Percentiles rank a stretch among this genome's conserved stretches.
phyloP scores from a whole-genome alignment of 2,888 invertebrate species.

The Ormyrus rosae region DNA sequence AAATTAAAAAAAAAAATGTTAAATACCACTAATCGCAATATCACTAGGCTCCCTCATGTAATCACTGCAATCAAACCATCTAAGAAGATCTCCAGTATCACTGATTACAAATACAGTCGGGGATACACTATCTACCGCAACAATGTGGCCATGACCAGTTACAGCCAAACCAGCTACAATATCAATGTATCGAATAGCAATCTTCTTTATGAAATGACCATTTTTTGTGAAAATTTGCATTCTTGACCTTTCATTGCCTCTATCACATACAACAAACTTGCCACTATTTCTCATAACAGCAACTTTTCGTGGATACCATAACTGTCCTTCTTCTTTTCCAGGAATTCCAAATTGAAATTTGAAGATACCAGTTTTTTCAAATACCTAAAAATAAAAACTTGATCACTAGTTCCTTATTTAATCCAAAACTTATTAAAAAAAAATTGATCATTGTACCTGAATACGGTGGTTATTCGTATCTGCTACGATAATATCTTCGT shows the following conservation, averaged over 20 bases:
- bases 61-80: conserved; percentile 98
- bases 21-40: conserved; percentile 92
- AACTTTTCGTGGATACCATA: conserved; percentile 98
- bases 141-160: conserved; percentile 93
- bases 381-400: conserved; percentile 80
- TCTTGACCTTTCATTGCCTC: conserved; percentile 95
- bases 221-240: conserved; percentile 98
- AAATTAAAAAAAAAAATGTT: conserved; percentile 34
- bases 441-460: conserved; percentile 78
- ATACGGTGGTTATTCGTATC: conserved; percentile 98
- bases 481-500: conserved; percentile 97
- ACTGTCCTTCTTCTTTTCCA: conserved; percentile 96
- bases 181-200: conserved; percentile 91
- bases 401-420: too few species aligned
- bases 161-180: conserved; percentile 96
- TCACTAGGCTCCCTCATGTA: conserved; percentile 99
- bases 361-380: conserved; percentile 94
- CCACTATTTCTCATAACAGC: conserved; percentile 92
- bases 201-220: conserved; percentile 96
- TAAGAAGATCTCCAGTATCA: conserved; percentile 93
- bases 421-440: too few species aligned
- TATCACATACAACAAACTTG: conserved; percentile 97
- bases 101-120: conserved; percentile 96
- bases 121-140: conserved; percentile 97
- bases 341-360: conserved; percentile 96